A percentile compares a stretch with the other conserved stretches of the same genome.
Conservation (phyloP, 2,888 invertebrate genomes). For the Mystacides longicornis region DNA sequence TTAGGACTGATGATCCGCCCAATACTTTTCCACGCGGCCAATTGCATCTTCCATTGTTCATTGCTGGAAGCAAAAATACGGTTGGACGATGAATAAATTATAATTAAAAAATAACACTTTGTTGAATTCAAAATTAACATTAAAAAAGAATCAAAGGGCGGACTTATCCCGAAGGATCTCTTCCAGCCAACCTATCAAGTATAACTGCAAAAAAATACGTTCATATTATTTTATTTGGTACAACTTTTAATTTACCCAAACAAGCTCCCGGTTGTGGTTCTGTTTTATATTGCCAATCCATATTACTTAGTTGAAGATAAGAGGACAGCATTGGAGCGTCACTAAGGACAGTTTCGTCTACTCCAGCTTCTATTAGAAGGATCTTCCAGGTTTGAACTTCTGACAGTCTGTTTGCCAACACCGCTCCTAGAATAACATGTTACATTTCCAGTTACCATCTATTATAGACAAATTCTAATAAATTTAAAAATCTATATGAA, state of each 20-base stretch:
- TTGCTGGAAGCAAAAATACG: conserved; percentile 31
- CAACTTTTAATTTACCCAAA: no score
- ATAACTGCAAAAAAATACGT: no score
- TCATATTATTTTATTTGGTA: no score
- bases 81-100: no score
- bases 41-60: conserved; percentile 35
- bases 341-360: conserved; percentile 3
- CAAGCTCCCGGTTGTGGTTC: neutral
- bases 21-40: conserved; percentile 61
- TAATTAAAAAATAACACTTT: no score
- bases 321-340: conserved; percentile 5
- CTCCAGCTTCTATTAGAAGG: conserved; percentile 6
- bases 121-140: no score
- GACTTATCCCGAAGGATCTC: no score
- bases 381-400: neutral
- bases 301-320: neutral
- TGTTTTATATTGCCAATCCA: conserved; percentile 8
- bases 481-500: no score
- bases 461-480: no score
- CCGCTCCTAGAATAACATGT: conserved; percentile 8
- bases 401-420: conserved; percentile 6
- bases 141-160: no score
- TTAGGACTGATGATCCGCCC: conserved; percentile 55
- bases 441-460: no score
- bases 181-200: no score